Evolutionary conservation across 2,888 invertebrate genomes (phyloP), one percentile per base, ranked within the genome.

Genomic region (Platypus cylindrus): DNA sequence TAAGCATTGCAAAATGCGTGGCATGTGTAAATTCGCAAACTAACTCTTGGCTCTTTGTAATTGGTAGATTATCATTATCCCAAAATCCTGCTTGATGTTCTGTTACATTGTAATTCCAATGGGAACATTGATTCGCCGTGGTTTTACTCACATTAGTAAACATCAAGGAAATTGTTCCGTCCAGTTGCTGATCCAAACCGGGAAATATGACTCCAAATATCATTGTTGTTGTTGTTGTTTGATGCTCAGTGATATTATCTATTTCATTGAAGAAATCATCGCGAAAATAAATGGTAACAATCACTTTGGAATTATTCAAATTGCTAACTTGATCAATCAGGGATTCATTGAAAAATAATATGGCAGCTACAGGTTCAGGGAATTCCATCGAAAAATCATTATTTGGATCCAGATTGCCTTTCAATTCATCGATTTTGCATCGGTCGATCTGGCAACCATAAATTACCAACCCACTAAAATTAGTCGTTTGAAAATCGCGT

Each of bases 1-100:
- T 53, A 1, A 73, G 58, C 46, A 72, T 64, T 1, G 70, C 71
- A 49, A 73, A 73, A 51, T 73, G 71, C 1, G 73, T 73, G 17
- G 71, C 61, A 45, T 73, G 73, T 30, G 58, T 54, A 48, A 68
- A 73, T 30, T 66, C 54, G 47, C 73, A 73, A 18, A 62, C 60
- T 17, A 32, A 13, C 48, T 5, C 13, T 30, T 15, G 16, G n/a
- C n/a, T n/a, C n/a, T n/a, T n/a, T n/a, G n/a, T n/a, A n/a, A n/a
- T n/a, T 15, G 39, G 38, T 1, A 33, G 15, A 0, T 35, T 59
- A 38, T 73, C 66, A 1, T 71, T 69, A 37, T 65, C 36, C 54
- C 54, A 54, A 12, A 36, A 36, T 13, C 64, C 36, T n/a, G 13
- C 34, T 3, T 34, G 29, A 56, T 30, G 18, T 7, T 23, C 15